A percentile compares a stretch with the other conserved stretches of the same genome.
phyloP scores from a whole-genome alignment of 2,113 vertebrate species.

The Cinclus cinclus region DNA sequence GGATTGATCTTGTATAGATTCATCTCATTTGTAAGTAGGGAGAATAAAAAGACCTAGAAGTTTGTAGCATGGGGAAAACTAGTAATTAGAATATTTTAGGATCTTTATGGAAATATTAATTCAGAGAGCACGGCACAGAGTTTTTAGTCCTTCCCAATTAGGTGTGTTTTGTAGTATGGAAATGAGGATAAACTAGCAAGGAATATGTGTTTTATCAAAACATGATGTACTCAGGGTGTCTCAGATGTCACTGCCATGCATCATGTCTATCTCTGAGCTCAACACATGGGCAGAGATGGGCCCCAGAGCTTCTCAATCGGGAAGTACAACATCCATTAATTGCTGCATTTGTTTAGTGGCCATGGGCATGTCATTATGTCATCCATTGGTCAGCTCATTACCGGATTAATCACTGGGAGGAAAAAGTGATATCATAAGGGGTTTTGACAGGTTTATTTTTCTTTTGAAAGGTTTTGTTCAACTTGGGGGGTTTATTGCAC shows the following conservation, averaged over 20 bases:
- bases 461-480: neutral
- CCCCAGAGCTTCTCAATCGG: neutral
- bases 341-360: neutral
- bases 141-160: neutral
- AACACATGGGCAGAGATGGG: neutral
- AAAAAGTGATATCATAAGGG: neutral
- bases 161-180: neutral
- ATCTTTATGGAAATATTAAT: neutral
- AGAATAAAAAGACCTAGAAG: neutral
- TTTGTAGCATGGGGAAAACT: neutral
- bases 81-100: neutral
- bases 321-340: neutral
- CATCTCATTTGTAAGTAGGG: neutral
- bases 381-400: neutral
- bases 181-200: neutral
- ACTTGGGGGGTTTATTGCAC: fast-evolving
- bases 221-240: fast-evolving
- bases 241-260: neutral
- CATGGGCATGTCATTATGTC: neutral
- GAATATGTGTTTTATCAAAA: neutral
- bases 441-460: neutral
- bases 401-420: neutral
- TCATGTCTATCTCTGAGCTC: neutral
- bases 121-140: neutral
- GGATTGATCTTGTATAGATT: neutral